Evolutionary conservation across 1,140 invertebrate genomes (phyloP).

Genomic region (Cotesia typhae): DNA sequence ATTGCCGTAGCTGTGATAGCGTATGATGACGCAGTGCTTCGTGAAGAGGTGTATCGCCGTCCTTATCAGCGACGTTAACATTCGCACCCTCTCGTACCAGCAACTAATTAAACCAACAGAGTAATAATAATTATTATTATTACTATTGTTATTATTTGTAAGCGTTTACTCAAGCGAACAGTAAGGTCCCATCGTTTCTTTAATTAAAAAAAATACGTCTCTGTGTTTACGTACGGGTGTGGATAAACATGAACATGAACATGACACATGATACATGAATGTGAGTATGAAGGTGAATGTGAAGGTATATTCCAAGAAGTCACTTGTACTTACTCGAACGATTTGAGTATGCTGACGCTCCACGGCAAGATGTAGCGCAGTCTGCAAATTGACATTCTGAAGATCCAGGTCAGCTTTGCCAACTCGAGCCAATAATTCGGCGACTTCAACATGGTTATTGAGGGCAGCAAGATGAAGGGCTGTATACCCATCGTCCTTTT

Average conservation of each 20-base stretch:
- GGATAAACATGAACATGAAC: no score
- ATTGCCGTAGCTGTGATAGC: slow-evolving; percentile 89
- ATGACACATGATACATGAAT: no score
- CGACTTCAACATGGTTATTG: slow-evolving; percentile 98
- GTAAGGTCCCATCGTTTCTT: not conserved
- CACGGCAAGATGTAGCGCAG: slow-evolving; percentile 92
- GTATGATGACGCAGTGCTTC: slow-evolving; percentile 96
- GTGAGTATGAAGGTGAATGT: not conserved
- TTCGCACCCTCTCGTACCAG: slow-evolving; percentile 92
- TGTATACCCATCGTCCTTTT: slow-evolving; percentile 98
- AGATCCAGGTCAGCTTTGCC: slow-evolving; percentile 93
- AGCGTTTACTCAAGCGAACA: not conserved
- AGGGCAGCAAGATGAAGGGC: slow-evolving; percentile 94
- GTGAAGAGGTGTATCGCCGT: slow-evolving; percentile 94
- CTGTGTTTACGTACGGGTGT: not conserved
- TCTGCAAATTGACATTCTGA: slow-evolving; percentile 96
- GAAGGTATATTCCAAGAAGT: slow-evolving; percentile 22
- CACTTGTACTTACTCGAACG: slow-evolving; percentile 73
- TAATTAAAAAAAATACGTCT: no score
- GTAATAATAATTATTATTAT: slow-evolving; percentile 5
- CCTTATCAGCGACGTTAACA: slow-evolving; percentile 94
- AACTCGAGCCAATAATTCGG: slow-evolving; percentile 85
- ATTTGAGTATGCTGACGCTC: slow-evolving; percentile 96
- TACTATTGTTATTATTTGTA: slow-evolving; percentile 19
- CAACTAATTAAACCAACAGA: slow-evolving; percentile 67